Conservation (phyloP, 2,113 vertebrate species). For the Uropsilus gracilis region DNA sequence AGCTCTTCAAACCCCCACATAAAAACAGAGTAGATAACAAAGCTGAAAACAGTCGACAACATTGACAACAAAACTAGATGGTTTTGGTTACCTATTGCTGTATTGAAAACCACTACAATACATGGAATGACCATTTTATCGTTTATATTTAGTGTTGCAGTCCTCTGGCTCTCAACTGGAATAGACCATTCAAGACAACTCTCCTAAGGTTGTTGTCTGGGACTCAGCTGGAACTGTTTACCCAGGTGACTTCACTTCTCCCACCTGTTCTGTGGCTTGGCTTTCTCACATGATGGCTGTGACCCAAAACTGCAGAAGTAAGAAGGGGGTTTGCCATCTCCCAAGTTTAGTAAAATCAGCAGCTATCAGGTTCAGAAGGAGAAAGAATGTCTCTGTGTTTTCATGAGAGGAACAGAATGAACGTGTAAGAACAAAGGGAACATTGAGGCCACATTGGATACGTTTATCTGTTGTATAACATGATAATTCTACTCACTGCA, state of each 20-base stretch:
- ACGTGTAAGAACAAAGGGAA: background rate
- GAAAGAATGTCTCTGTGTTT: background rate
- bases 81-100: background rate
- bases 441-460: background rate
- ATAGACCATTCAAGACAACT: background rate
- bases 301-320: too few relatives aligned
- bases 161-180: background rate
- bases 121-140: background rate
- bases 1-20: background rate
- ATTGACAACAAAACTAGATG: background rate
- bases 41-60: background rate
- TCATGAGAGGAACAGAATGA: background rate
- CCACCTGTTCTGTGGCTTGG: background rate
- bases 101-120: background rate
- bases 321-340: too few relatives aligned
- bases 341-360: background rate
- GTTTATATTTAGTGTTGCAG: background rate
- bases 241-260: background rate
- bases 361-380: background rate
- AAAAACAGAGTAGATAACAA: slow-evolving; percentile 10
- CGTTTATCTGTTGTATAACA: background rate
- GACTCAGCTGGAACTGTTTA: background rate
- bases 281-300: background rate
- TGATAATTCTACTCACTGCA: background rate
- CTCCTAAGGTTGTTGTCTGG: background rate